Evolutionary conservation across 2,888 invertebrate species (phyloP).

Genomic region (Tipula unca): DNA sequence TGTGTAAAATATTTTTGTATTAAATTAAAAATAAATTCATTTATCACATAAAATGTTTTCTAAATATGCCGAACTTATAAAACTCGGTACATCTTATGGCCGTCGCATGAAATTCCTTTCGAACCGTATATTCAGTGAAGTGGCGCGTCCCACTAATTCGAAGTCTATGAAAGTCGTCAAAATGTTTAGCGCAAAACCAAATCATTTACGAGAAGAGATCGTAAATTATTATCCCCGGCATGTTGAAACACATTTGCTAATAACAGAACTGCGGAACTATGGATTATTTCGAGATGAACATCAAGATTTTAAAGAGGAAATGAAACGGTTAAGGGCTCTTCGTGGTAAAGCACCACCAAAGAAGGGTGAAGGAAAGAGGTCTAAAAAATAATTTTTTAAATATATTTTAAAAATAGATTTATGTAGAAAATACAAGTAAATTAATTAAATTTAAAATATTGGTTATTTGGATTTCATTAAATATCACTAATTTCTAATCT

Average conservation of each 20-base stretch:
- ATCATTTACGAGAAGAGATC: constrained; percentile 61
- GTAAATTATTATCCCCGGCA: constrained; percentile 82
- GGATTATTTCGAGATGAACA: constrained; percentile 83
- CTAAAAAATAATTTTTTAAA: constrained; percentile 35
- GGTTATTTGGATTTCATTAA: too few species aligned
- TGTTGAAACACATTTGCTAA: constrained; percentile 62
- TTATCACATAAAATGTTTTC: constrained; percentile 36
- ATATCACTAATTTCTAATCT: too few species aligned
- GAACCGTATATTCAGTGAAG: constrained; percentile 83
- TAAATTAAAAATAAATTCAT: neutral
- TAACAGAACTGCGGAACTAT: constrained; percentile 62
- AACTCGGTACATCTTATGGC: constrained; percentile 69
- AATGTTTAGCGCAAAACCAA: constrained; percentile 66
- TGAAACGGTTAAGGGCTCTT: constrained; percentile 63
- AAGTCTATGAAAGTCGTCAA: constrained; percentile 75
- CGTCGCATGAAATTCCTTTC: constrained; percentile 77
- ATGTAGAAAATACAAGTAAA: neutral
- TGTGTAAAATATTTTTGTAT: neutral
- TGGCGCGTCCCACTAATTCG: constrained; percentile 61
- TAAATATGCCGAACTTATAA: constrained; percentile 61
- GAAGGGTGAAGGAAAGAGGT: constrained; percentile 43
- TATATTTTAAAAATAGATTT: neutral
- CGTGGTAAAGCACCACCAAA: constrained; percentile 63
- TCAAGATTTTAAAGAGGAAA: constrained; percentile 81
- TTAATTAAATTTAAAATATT: neutral